phyloP scores from a whole-genome alignment of 2,888 invertebrate genomes.

The Cryptocheilus praepositus region DNA sequence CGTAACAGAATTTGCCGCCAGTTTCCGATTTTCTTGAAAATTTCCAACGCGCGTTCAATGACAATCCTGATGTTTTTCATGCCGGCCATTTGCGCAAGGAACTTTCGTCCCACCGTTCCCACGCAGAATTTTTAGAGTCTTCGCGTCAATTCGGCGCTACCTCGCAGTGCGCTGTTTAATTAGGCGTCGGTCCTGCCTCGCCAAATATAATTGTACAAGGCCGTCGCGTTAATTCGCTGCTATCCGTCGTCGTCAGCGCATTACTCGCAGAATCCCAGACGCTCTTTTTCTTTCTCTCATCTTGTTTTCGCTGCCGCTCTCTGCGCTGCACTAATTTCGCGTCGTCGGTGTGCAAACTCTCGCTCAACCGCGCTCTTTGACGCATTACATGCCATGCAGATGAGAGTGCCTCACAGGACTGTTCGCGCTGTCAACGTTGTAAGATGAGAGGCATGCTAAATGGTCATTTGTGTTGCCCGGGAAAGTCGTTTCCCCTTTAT shows the following conservation, averaged over 20 bases:
- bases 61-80: too few species aligned
- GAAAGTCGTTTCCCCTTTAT: too few species aligned
- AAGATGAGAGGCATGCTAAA: too few species aligned
- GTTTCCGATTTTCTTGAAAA: too few species aligned
- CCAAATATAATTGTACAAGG: conserved; percentile 32
- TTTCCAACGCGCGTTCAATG: too few species aligned
- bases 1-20: too few species aligned
- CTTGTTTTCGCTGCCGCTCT: conserved; percentile 1
- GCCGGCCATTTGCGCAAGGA: too few species aligned
- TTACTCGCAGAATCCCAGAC: background rate
- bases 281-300: background rate
- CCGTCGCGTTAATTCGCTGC: conserved; percentile 26
- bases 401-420: background rate
- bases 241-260: background rate
- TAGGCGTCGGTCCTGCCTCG: conserved; percentile 23
- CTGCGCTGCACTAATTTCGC: background rate
- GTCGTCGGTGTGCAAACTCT: conserved; percentile 5
- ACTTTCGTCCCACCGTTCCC: too few species aligned
- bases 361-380: conserved; percentile 4
- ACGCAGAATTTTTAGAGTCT: too few species aligned
- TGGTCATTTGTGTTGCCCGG: too few species aligned
- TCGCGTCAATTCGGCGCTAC: too few species aligned
- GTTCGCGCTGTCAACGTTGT: too few species aligned
- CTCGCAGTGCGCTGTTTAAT: conserved; percentile 10
- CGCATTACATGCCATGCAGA: background rate